phyloP scores from a whole-genome alignment of 2,113 vertebrate genomes.

The Butastur rufipennis region DNA sequence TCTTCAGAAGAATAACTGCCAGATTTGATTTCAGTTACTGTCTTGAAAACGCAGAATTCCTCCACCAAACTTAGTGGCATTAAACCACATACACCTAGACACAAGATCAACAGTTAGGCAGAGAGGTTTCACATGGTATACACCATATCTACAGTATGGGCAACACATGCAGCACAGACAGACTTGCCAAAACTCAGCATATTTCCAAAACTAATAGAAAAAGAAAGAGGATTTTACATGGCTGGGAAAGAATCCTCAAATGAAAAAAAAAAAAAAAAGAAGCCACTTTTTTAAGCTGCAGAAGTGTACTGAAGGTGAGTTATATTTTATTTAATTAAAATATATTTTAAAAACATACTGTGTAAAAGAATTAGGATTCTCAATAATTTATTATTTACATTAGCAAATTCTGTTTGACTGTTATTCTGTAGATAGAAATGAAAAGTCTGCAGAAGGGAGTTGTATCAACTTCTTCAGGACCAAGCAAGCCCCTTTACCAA shows the following conservation, averaged over 20 bases:
- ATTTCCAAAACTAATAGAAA: background rate
- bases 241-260: background rate
- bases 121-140: background rate
- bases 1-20: background rate
- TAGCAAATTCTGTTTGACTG: slow-evolving; percentile 60
- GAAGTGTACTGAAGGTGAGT: slow-evolving; percentile 32
- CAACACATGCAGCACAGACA: background rate
- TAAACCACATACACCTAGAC: background rate
- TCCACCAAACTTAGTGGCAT: background rate
- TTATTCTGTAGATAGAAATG: slow-evolving; percentile 56
- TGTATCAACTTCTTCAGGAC: background rate
- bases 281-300: background rate
- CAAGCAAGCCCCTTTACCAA: background rate
- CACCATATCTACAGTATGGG: background rate
- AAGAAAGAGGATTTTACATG: background rate
- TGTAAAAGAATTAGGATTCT: slow-evolving; percentile 80
- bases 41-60: background rate
- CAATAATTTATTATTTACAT: slow-evolving; percentile 88
- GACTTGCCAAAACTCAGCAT: background rate
- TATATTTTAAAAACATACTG: slow-evolving; percentile 76
- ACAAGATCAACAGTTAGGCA: background rate
- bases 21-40: background rate
- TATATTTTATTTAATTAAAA: slow-evolving; percentile 83
- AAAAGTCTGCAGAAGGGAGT: background rate
- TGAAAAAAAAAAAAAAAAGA: background rate